Evolutionary conservation across 2,113 vertebrate genomes (phyloP), one percentile per base, ranked within the genome.

Genomic region (Petaurus breviceps): DNA sequence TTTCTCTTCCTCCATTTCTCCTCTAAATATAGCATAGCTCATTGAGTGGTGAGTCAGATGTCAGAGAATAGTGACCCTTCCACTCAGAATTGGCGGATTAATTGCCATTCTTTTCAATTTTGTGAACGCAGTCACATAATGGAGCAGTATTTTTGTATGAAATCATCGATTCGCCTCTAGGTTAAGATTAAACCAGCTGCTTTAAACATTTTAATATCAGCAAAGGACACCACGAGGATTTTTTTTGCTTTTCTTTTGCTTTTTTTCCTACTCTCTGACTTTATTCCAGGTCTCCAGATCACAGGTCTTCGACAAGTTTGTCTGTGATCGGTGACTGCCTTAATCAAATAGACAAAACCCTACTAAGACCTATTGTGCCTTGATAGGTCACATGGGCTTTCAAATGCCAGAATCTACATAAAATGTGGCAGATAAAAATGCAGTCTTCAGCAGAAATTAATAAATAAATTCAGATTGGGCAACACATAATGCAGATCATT

Each of bases 21-120:
- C 50, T 2, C 91, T 90, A 84, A 91, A 52, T 24, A 89, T 0
- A 53, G 61, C 49, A 14, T 5, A 53, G 50, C 1, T 51, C 46
- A 49, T 6, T 31, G 46, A 84, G 8, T 0, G 19, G 46, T 7
- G 0, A 43, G 0, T 46, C 0, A 0, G 49, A 1, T 24, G 43
- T 54, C 96, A 43, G 43, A 50, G 49, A 51, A 37, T 89, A 77
- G 51, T 6, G 91, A 57, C 37, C 94, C 61, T 55, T 46, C 50
- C 49, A 61, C 89, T 94, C 50, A 19, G 55, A 54, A 54, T 0
- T 47, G 57, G 37, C 0, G 0, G 52, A 28, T 51, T 68, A 8
- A 89, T 37, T 51, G 61, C 51, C 91, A 96, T 90, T 49, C 77
- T 19, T 91, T 90, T 92, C 22, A n/a, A 68, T 57, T 68, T 24